A percentile compares a stretch with the other conserved stretches of the same genome.
phyloP scores from a whole-genome alignment of 2,888 invertebrate species.

The Campoplex nolae region DNA sequence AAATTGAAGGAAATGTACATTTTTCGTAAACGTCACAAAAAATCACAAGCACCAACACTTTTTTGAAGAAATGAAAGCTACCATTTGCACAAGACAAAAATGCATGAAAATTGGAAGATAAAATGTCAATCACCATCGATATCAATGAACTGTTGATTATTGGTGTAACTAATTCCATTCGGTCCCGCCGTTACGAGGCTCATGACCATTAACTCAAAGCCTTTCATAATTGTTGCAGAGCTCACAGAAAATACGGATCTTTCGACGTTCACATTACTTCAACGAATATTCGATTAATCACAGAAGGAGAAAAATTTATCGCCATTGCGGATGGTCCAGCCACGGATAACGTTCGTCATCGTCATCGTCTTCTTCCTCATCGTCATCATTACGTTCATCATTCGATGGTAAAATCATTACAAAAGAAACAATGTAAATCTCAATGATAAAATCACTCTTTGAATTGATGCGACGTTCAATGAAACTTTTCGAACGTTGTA shows the following conservation, averaged over 20 bases:
- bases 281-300: neutral
- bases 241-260: neutral
- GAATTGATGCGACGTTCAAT: neutral
- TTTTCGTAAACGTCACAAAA: neutral
- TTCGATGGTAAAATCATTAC: constrained; percentile 29
- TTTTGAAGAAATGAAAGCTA: neutral
- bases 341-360: constrained; percentile 20
- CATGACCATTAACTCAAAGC: constrained; percentile 64
- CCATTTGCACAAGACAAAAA: neutral
- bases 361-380: constrained; percentile 40
- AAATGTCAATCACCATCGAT: constrained; percentile 46
- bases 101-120: neutral
- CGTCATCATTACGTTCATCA: constrained; percentile 18
- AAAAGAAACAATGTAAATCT: neutral
- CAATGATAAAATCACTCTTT: neutral
- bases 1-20: neutral
- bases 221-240: constrained; percentile 52
- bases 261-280: neutral
- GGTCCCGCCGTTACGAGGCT: constrained; percentile 57
- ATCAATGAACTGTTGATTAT: constrained; percentile 6
- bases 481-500: neutral
- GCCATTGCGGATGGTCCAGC: constrained; percentile 1
- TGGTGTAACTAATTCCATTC: constrained; percentile 36
- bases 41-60: neutral
- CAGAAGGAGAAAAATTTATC: constrained; percentile 14